Evolutionary conservation across 2,797 vertebrate genomes (phyloP), one percentile per base, ranked within the genome.

Genomic region (Phyllotis vaccarum): DNA sequence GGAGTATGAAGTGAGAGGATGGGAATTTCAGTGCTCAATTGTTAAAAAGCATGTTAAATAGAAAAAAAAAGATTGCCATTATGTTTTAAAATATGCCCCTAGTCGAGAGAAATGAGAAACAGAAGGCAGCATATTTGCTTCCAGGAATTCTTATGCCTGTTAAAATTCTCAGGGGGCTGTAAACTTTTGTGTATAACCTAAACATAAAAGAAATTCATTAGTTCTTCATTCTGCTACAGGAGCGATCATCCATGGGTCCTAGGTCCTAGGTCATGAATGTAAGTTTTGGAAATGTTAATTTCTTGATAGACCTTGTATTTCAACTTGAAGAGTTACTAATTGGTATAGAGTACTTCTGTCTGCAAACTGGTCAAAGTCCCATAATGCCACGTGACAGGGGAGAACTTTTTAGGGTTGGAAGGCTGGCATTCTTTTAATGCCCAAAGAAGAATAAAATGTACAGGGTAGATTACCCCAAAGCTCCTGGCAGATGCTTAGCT

Each of bases 231-330:
- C 62, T 86, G 31, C 54, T 86, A 80, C 7, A 83, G 43, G 43
- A 86, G n/a, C 72, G 70, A 89, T 90, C 89, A 97, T 94, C n/a
- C 56, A 0, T 75, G n/a, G 85, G 5, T 74, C 62, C 56, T 86
- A 60, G n/a, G 60, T 79, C 11, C 43, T 76, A 66, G 31, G 56
- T 86, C 10, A 21, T 58, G 56, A 37, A 79, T 31, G 2, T 46
- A 95, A 52, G 81, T 31, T 68, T 93, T 24, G 68, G 86, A 93
- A 89, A 76, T 17, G 40, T 72, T 74, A 82, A 92, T 87, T 92
- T 91, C 56, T 54, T 27, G 60, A 49, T 40, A 43, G 3, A 64
- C 12, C 3, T 79, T n/a, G 22, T 62, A 85, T 88, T 88, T 89
- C 86, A 64, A 40, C 40, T 85, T 43, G 85, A 3, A n/a, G 83